Percentiles rank a stretch among this genome's conserved stretches.
These are phyloP conservation scores for Ophion obscuratus DNA, from an alignment of 2,888 invertebrate genomes.

Conservation along the genomic window DNA sequence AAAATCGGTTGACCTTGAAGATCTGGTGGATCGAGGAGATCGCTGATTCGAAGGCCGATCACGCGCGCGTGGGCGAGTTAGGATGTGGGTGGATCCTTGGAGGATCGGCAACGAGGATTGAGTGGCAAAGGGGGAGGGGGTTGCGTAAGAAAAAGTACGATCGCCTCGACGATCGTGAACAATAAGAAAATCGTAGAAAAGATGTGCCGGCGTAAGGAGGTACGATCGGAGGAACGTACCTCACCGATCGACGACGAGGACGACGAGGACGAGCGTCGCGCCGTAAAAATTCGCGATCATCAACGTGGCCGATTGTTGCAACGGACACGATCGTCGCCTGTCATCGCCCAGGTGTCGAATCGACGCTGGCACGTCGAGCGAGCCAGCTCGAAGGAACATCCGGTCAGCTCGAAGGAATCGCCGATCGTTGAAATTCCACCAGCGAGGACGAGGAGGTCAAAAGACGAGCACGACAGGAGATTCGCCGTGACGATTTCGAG, in stretches of 20 bases:
- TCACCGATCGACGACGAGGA: slow-evolving; percentile 59
- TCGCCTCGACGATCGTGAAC: slow-evolving; percentile 53
- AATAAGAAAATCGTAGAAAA: slow-evolving; percentile 52
- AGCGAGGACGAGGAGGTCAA: background rate
- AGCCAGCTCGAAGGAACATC: slow-evolving; percentile 28
- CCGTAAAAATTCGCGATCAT: slow-evolving; percentile 15
- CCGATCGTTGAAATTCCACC: slow-evolving; percentile 16
- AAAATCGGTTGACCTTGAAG: background rate
- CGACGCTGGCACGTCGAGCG: slow-evolving; percentile 28
- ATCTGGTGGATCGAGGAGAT: too few relatives aligned
- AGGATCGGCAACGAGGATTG: too few relatives aligned
- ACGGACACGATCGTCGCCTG: background rate
- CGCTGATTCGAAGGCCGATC: too few relatives aligned
- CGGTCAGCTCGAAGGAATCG: slow-evolving; percentile 21
- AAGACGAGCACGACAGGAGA: slow-evolving; percentile 15
- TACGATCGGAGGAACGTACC: slow-evolving; percentile 70
- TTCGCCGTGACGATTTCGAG: slow-evolving; percentile 7
- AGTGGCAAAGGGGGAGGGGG: background rate
- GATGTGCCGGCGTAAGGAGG: slow-evolving; percentile 65
- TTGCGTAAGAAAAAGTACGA: slow-evolving; percentile 2
- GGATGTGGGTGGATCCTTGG: background rate
- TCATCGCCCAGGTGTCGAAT: background rate
- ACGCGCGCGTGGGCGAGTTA: background rate
- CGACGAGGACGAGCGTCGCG: slow-evolving; percentile 40
- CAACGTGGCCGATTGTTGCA: background rate